Evolutionary conservation across 2,113 vertebrate species (phyloP).

Genomic region (Poeciliopsis retropinna): DNA sequence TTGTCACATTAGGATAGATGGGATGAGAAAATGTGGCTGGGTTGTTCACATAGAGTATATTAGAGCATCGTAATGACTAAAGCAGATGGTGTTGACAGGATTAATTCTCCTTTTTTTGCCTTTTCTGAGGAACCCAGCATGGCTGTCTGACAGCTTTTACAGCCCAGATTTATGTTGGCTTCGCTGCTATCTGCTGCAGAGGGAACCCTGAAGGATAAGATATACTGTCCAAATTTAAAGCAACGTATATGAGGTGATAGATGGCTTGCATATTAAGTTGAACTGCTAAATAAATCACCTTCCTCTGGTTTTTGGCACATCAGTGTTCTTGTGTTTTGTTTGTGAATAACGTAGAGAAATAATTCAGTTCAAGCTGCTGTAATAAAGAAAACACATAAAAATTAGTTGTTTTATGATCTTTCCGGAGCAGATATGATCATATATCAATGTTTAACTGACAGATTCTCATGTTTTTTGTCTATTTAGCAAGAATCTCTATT

Average conservation of each 20-base stretch:
- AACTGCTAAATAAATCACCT: background rate
- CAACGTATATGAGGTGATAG: background rate
- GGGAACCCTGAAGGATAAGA: background rate
- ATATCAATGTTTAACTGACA: no score
- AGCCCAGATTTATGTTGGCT: background rate
- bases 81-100: conserved; percentile 11
- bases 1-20: conserved; percentile 3
- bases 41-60: conserved; percentile 2
- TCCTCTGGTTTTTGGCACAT: background rate
- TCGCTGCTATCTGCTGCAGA: background rate
- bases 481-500: no score
- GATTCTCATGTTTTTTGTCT: no score
- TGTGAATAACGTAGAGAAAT: background rate
- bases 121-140: background rate
- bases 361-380: background rate
- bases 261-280: background rate
- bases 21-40: background rate
- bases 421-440: no score
- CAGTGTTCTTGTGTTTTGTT: background rate
- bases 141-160: background rate
- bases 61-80: background rate
- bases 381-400: background rate
- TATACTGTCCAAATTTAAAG: background rate
- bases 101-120: background rate
- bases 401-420: no score